A percentile compares a stretch with the other conserved stretches of the same genome.
Evolutionary conservation across 2,888 invertebrate species (phyloP).

Genomic region (Pachliopta kotzebuea): DNA sequence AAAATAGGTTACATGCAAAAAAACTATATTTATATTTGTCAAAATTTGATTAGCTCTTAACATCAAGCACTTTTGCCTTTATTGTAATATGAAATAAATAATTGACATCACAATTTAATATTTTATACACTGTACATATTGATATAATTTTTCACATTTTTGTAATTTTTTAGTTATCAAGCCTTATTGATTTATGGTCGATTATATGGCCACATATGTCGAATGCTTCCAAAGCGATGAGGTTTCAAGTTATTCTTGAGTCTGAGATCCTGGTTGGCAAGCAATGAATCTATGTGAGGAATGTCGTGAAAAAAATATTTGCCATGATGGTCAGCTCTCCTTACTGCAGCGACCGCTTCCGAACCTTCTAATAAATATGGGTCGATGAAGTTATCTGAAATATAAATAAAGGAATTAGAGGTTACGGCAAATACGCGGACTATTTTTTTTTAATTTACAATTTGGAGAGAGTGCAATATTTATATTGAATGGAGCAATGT

Average conservation of each 20-base stretch:
- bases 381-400: slow-evolving; percentile 51
- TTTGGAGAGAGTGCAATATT: no score
- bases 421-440: no score
- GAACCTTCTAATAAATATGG: slow-evolving; percentile 81
- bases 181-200: slow-evolving; percentile 51
- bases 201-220: slow-evolving; percentile 81
- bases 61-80: not conserved
- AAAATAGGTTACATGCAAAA: not conserved
- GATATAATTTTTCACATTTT: not conserved
- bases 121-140: slow-evolving; percentile 6
- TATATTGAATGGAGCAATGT: no score
- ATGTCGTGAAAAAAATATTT: slow-evolving; percentile 83
- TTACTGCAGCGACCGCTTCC: slow-evolving; percentile 78
- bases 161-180: not conserved
- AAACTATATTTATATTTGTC: not conserved
- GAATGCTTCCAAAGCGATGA: slow-evolving; percentile 82
- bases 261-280: slow-evolving; percentile 82
- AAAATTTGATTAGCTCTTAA: not conserved
- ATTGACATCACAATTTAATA: not conserved
- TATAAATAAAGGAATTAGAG: not conserved
- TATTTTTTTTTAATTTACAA: no score
- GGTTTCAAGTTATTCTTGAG: slow-evolving; percentile 80
- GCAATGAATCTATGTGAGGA: slow-evolving; percentile 82
- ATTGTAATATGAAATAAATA: not conserved
- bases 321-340: slow-evolving; percentile 76